Conservation (phyloP, 1,140 invertebrate genomes). For the Maconellicoccus hirsutus region DNA sequence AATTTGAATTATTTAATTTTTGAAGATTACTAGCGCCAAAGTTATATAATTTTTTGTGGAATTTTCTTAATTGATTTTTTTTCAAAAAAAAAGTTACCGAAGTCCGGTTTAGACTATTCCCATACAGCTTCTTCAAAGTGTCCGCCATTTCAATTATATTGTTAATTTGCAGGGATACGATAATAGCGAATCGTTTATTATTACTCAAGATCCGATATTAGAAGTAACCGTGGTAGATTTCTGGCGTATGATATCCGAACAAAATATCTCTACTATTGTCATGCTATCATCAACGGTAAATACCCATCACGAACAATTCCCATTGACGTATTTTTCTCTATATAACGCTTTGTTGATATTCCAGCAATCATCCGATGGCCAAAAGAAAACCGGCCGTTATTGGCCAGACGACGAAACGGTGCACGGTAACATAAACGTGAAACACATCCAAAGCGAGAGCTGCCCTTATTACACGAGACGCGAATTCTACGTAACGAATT, state of each 20-base stretch:
- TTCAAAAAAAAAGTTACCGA: no score
- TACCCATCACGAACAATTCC: no score
- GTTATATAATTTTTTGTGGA: no score
- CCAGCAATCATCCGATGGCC: conserved; percentile 40
- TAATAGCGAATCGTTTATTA: conserved; percentile 85
- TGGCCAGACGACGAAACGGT: conserved; percentile 79
- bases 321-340: no score
- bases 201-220: conserved; percentile 80
- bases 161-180: conserved; percentile 67
- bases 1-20: no score
- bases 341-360: no score
- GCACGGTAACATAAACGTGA: conserved; percentile 72
- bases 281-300: neutral
- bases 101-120: no score
- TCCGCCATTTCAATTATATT: neutral
- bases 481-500: conserved; percentile 69
- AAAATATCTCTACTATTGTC: conserved; percentile 40
- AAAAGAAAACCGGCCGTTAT: conserved; percentile 72
- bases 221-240: conserved; percentile 82
- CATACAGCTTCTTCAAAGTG: no score
- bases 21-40: no score
- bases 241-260: conserved; percentile 93
- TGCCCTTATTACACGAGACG: conserved; percentile 74
- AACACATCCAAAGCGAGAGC: conserved; percentile 74
- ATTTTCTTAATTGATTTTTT: no score